Evolutionary conservation across 2,113 vertebrate species (phyloP).

Genomic region (Noctilio leporinus): DNA sequence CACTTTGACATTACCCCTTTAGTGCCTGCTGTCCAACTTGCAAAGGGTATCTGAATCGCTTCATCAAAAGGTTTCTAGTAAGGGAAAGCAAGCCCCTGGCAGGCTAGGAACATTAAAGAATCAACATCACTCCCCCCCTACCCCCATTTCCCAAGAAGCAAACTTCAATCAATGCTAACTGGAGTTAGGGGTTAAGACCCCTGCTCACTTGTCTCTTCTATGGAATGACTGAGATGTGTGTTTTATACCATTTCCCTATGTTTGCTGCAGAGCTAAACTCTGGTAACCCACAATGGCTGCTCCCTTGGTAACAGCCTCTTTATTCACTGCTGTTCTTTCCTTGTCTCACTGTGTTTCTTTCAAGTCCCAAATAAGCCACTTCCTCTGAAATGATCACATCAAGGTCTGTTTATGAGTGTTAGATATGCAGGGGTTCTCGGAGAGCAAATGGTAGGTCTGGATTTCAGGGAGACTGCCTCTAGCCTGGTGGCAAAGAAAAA

Average conservation of each 20-base stretch:
- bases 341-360: background rate
- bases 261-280: background rate
- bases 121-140: background rate
- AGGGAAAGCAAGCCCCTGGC: background rate
- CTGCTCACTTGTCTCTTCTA: background rate
- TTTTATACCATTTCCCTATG: background rate
- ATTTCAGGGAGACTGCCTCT: no score
- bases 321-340: background rate
- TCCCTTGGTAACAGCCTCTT: background rate
- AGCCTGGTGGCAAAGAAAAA: no score
- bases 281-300: background rate
- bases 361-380: background rate
- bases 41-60: background rate
- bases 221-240: background rate
- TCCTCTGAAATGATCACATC: background rate
- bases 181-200: background rate
- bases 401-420: background rate
- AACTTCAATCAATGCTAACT: background rate
- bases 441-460: no score
- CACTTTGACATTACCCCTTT: background rate
- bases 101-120: background rate
- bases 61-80: background rate
- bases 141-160: background rate
- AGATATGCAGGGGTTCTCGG: no score
- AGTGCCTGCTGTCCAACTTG: background rate